A percentile compares a stretch with the other conserved stretches of the same genome.
These are phyloP conservation scores for Zosterops japonicus DNA, from an alignment of 2,113 vertebrate genomes.

Conservation along the genomic window DNA sequence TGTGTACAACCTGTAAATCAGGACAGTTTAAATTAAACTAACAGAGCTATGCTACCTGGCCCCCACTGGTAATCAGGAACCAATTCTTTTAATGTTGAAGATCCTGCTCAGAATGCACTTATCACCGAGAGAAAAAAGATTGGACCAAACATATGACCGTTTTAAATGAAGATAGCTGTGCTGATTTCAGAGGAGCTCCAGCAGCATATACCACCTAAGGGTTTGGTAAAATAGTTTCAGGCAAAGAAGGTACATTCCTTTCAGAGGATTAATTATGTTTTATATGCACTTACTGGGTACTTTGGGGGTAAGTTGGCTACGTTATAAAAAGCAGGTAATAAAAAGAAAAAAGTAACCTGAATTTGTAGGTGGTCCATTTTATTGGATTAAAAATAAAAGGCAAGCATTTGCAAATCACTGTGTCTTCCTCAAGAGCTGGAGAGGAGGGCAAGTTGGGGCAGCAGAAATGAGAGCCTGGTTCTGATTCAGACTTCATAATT, in stretches of 20 bases:
- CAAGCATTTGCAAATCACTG: conserved; percentile 20
- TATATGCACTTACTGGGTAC: neutral
- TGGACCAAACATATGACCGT: neutral
- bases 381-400: conserved; percentile 47
- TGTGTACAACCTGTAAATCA: neutral
- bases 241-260: conserved; percentile 21
- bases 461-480: conserved; percentile 17
- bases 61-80: neutral
- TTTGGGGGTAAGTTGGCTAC: conserved; percentile 24
- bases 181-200: neutral
- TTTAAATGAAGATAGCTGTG: neutral
- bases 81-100: neutral
- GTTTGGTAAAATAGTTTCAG: neutral
- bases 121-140: neutral
- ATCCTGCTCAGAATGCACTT: neutral
- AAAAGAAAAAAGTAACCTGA: conserved; percentile 34
- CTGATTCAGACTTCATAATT: conserved; percentile 55
- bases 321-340: conserved; percentile 38
- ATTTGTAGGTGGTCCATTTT: conserved; percentile 60
- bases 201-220: neutral
- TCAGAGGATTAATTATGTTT: conserved; percentile 50
- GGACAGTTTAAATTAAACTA: neutral
- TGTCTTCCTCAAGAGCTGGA: conserved; percentile 18
- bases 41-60: neutral
- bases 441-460: conserved; percentile 36